Conservation (phyloP, 1,140 invertebrate genomes). For the Rhizoglyphus robini region DNA sequence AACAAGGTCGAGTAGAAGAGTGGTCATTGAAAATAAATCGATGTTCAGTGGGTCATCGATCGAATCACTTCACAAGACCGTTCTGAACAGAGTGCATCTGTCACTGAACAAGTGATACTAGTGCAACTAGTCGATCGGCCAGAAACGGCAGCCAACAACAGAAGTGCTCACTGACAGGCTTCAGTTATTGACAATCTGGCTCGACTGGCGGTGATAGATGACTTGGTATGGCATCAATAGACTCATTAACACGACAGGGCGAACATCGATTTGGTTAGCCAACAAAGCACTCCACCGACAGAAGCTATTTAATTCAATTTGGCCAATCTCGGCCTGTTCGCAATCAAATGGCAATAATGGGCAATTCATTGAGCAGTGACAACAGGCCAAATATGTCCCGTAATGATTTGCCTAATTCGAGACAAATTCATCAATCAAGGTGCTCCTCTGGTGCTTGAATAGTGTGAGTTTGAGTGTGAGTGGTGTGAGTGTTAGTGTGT, state of each 20-base stretch:
- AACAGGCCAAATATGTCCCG: no score
- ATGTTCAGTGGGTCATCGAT: no score
- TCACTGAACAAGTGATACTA: neutral
- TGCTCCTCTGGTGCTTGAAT: neutral
- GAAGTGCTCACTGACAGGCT: neutral
- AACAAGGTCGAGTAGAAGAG: no score
- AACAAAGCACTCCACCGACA: neutral
- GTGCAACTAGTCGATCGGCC: neutral
- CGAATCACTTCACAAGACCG: no score
- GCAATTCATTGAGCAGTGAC: no score
- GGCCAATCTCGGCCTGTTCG: neutral
- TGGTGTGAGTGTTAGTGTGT: neutral
- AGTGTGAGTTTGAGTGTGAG: no score
- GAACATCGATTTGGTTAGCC: conserved; percentile 10
- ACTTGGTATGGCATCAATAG: neutral
- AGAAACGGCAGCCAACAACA: neutral
- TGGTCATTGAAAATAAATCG: no score
- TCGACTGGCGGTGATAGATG: neutral
- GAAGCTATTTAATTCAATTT: conserved; percentile 8
- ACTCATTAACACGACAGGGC: neutral
- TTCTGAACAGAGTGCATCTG: neutral
- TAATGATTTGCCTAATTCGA: conserved; percentile 14
- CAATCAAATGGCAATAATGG: neutral
- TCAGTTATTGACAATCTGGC: neutral
- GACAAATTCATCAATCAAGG: conserved; percentile 15